Evolutionary conservation across 1,140 invertebrate genomes (phyloP).

Genomic region (Drosophila saltans): DNA sequence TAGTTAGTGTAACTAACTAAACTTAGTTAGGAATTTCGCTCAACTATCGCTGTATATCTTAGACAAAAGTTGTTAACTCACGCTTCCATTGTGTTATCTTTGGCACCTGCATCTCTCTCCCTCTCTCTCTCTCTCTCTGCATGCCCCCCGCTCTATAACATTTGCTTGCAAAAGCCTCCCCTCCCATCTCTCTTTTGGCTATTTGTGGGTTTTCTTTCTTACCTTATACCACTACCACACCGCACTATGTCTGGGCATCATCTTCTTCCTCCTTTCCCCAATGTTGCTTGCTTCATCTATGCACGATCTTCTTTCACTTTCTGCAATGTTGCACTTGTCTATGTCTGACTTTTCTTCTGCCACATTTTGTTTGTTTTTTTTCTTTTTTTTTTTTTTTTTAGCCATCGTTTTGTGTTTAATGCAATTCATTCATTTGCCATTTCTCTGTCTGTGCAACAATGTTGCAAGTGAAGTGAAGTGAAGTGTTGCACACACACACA

Average conservation of each 20-base stretch:
- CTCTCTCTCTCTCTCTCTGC: not conserved
- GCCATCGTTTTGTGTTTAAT: constrained; percentile 24
- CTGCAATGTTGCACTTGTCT: constrained; percentile 59
- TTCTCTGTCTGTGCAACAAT: constrained; percentile 31
- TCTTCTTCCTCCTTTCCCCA: not conserved
- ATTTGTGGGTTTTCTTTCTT: not conserved
- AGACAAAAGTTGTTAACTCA: constrained; percentile 60
- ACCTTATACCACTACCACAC: not conserved
- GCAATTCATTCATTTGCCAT: constrained; percentile 5
- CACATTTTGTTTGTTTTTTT: constrained; percentile 29
- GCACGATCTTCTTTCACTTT: constrained; percentile 76
- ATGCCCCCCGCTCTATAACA: not conserved
- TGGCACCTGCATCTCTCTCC: constrained; percentile 27
- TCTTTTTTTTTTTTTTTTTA: constrained; percentile 27
- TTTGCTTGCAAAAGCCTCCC: no score
- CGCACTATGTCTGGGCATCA: constrained; percentile 12
- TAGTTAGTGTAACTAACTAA: not conserved
- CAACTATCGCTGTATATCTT: not conserved
- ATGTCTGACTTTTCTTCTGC: constrained; percentile 41
- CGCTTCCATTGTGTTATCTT: constrained; percentile 57
- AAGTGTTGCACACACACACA: constrained; percentile 2
- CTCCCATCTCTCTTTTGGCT: not conserved
- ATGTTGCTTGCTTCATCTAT: constrained; percentile 6
- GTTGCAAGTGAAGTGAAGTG: constrained; percentile 27
- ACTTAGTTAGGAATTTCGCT: not conserved